Evolutionary conservation across 2,113 vertebrate genomes (phyloP).

Genomic region (Oncorhynchus nerka): DNA sequence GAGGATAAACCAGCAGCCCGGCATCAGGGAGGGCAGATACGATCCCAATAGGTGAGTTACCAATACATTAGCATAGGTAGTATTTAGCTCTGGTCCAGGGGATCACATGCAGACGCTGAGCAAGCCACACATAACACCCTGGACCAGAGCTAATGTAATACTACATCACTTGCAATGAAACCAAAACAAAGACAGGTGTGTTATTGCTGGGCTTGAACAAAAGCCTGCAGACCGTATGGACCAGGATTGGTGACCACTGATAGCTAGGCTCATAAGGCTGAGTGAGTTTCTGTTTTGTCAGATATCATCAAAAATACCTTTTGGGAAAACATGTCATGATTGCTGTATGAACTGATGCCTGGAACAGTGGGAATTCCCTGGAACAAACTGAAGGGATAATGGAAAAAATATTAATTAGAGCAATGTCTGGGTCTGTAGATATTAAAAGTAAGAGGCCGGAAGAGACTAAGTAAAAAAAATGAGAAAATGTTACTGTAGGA

Average conservation of each 20-base stretch:
- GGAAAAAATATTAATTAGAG: constrained; percentile 9
- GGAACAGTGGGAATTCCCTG: neutral
- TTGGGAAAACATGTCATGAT: neutral
- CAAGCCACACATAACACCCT: neutral
- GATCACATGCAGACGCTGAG: too few relatives aligned
- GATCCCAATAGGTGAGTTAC: constrained; percentile 84
- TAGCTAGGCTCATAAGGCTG: neutral
- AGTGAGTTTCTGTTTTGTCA: neutral
- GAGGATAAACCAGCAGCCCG: constrained; percentile 85
- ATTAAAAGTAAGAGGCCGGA: constrained; percentile 8
- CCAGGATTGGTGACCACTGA: too few relatives aligned
- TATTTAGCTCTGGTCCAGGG: neutral
- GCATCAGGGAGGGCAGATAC: constrained; percentile 71
- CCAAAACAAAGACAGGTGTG: too few relatives aligned
- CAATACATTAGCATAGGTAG: neutral
- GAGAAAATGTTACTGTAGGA: neutral
- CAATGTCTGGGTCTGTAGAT: constrained; percentile 4
- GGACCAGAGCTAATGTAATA: too few relatives aligned
- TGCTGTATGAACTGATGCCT: neutral
- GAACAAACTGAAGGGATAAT: neutral
- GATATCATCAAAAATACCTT: neutral
- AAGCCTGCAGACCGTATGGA: too few relatives aligned
- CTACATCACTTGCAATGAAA: too few relatives aligned
- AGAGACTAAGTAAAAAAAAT: neutral
- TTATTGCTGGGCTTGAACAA: too few relatives aligned